phyloP scores from a whole-genome alignment of 2,888 invertebrate genomes.

The Andrena hattorfiana region DNA sequence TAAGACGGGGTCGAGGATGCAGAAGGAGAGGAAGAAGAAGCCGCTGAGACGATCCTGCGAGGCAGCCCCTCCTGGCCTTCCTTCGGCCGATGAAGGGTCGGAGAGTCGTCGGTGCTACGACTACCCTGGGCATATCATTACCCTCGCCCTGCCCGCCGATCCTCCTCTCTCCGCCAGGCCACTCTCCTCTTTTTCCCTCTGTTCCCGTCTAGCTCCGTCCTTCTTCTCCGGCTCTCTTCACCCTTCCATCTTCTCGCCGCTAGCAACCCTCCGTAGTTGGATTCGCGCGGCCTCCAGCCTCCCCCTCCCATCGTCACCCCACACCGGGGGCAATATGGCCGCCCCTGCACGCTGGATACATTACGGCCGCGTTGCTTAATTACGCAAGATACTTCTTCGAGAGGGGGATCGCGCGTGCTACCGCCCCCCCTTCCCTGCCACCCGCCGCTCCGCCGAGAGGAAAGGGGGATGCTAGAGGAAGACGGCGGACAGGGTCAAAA shows the following conservation, averaged over 20 bases:
- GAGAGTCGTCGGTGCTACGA: slow-evolving; percentile 69
- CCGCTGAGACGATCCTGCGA: slow-evolving; percentile 60
- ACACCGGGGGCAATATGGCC: slow-evolving; percentile 79
- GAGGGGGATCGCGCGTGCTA: slow-evolving; percentile 59
- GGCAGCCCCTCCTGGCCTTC: slow-evolving; percentile 49
- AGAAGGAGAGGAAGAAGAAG: slow-evolving; percentile 53
- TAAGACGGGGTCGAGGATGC: slow-evolving; percentile 42
- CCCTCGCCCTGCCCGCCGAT: slow-evolving; percentile 64
- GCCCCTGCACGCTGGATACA: slow-evolving; percentile 76
- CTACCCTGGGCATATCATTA: slow-evolving; percentile 79
- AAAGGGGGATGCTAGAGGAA: background rate
- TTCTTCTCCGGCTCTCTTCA: slow-evolving; percentile 77
- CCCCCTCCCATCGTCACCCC: slow-evolving; percentile 52
- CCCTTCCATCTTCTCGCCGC: slow-evolving; percentile 78
- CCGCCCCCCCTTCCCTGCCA: slow-evolving; percentile 67
- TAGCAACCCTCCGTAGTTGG: slow-evolving; percentile 77
- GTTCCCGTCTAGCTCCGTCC: slow-evolving; percentile 66
- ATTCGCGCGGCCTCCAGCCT: slow-evolving; percentile 73
- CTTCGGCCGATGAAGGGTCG: slow-evolving; percentile 61
- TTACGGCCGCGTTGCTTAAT: slow-evolving; percentile 81
- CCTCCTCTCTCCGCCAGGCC: slow-evolving; percentile 47
- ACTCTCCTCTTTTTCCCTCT: slow-evolving; percentile 44
- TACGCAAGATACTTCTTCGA: slow-evolving; percentile 86
- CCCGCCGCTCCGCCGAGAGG: slow-evolving; percentile 68
- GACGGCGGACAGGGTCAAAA: slow-evolving; percentile 43